Conservation (phyloP, 2,113 vertebrate species). For the Camelus bactrianus region DNA sequence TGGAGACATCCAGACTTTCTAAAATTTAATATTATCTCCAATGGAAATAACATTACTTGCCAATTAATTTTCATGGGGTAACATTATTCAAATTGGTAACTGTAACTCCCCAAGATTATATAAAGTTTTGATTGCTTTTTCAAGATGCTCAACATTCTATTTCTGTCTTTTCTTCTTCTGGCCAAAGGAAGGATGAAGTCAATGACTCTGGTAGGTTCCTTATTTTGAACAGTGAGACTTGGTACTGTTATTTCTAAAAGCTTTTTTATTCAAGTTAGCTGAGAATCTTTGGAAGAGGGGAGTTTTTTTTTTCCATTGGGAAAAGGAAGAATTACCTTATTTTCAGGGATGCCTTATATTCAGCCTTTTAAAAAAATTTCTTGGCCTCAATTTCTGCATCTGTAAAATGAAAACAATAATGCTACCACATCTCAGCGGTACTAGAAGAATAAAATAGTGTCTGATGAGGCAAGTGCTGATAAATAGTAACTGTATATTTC, state of each 20-base stretch:
- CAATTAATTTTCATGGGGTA: neutral
- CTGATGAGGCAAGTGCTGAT: neutral
- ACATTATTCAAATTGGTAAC: neutral
- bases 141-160: neutral
- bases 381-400: neutral
- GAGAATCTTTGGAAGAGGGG: neutral
- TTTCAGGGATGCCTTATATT: neutral
- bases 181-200: constrained; percentile 53
- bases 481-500: neutral
- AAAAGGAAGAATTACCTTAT: neutral
- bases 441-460: neutral
- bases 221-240: constrained; percentile 19
- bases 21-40: neutral
- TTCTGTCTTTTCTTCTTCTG: constrained; percentile 39
- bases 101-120: neutral
- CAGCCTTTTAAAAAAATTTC: neutral
- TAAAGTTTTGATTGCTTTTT: neutral
- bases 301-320: constrained; percentile 35
- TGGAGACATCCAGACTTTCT: neutral
- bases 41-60: neutral
- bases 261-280: constrained; percentile 5
- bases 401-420: neutral
- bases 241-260: neutral
- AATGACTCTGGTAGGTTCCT: neutral
- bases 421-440: neutral